phyloP scores from a whole-genome alignment of 2,797 vertebrate species.

The Tragopan temminckii region DNA sequence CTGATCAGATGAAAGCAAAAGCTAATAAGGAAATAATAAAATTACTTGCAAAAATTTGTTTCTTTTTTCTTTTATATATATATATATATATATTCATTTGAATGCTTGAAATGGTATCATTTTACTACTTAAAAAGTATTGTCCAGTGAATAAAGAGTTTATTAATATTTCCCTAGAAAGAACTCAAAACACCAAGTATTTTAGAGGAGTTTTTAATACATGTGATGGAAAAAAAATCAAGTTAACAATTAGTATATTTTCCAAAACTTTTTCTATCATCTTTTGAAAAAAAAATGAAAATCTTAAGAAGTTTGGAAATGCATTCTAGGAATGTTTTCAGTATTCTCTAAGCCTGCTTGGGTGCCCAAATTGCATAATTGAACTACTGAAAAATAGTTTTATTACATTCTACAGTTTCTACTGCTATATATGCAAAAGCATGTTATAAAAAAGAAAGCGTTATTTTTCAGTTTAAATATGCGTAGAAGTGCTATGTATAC shows the following conservation, averaged over 20 bases:
- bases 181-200: neutral
- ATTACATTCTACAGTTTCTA: neutral
- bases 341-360: neutral
- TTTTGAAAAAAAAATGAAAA: neutral
- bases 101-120: neutral
- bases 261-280: neutral
- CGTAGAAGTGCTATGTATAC: neutral
- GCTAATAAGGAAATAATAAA: neutral
- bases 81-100: too few relatives aligned
- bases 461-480: neutral
- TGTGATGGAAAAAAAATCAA: neutral
- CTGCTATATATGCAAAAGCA: neutral
- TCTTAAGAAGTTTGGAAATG: neutral
- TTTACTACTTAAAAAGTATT: neutral
- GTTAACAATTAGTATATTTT: neutral
- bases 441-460: neutral
- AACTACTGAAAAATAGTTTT: neutral
- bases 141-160: neutral
- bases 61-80: neutral
- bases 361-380: neutral
- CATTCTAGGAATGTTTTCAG: neutral
- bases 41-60: neutral
- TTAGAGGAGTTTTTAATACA: neutral
- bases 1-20: neutral
- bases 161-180: neutral